phyloP scores from a whole-genome alignment of 2,888 invertebrate genomes.

The Acanthoscelides obtectus region DNA sequence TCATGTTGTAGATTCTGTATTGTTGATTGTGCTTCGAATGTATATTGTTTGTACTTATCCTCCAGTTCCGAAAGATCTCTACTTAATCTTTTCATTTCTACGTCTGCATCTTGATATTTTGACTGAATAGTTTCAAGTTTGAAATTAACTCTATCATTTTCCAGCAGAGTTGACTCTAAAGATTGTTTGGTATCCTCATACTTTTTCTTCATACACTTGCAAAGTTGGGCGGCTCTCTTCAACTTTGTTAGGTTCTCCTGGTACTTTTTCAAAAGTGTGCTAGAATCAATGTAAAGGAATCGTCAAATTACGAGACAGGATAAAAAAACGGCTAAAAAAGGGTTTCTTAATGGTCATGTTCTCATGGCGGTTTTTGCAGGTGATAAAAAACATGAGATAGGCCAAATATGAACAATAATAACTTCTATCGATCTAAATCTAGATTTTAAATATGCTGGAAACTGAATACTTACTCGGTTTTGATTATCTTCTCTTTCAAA shows the following conservation, averaged over 20 bases:
- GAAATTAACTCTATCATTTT: constrained; percentile 23
- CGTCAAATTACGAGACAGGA: not conserved
- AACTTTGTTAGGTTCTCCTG: constrained; percentile 24
- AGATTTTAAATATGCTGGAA: not conserved
- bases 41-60: constrained; percentile 22
- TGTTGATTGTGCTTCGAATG: constrained; percentile 25
- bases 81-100: constrained; percentile 17
- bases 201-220: constrained; percentile 22
- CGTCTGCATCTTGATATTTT: constrained; percentile 17
- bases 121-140: constrained; percentile 18
- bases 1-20: constrained; percentile 24
- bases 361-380: too few species aligned
- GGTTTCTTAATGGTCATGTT: too few species aligned
- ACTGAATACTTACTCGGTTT: constrained; percentile 32
- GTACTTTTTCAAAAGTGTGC: constrained; percentile 28
- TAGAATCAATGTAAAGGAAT: constrained; percentile 19
- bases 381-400: too few species aligned
- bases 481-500: constrained; percentile 32
- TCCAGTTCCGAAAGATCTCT: constrained; percentile 18
- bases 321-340: too few species aligned
- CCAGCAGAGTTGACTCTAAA: constrained; percentile 21
- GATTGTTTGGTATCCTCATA: constrained; percentile 16
- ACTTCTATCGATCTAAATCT: not conserved
- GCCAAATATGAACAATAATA: too few species aligned
- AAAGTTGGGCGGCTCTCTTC: constrained; percentile 19